phyloP scores from a whole-genome alignment of 2,113 vertebrate genomes.

The Aspiorhynchus laticeps region DNA sequence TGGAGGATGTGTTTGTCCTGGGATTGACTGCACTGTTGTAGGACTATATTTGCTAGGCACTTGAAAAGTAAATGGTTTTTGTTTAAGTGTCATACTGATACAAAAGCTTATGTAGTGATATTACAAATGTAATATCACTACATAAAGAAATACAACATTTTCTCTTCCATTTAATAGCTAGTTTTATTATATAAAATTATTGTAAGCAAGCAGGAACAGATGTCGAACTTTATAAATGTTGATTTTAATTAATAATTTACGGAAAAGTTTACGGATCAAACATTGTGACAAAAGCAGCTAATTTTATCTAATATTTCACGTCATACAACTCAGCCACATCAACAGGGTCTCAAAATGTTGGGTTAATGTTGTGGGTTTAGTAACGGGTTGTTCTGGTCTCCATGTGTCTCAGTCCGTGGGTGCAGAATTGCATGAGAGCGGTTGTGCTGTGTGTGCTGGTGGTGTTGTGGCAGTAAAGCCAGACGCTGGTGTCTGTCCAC shows the following conservation, averaged over 20 bases:
- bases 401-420: not conserved
- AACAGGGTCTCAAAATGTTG: not conserved
- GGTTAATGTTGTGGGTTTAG: not conserved
- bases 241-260: not conserved
- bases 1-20: conserved; percentile 9
- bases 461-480: conserved; percentile 48
- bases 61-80: not conserved
- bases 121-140: not conserved
- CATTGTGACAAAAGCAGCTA: not conserved
- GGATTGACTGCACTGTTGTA: not conserved
- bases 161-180: not conserved
- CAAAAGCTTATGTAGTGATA: too few relatives aligned
- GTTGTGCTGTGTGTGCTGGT: not conserved
- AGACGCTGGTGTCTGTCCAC: conserved; percentile 65
- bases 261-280: not conserved
- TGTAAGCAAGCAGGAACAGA: not conserved
- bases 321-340: not conserved
- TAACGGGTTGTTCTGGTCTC: not conserved
- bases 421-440: conserved; percentile 20
- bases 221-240: not conserved
- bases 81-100: not conserved
- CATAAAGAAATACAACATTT: not conserved
- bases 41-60: not conserved
- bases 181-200: not conserved
- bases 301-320: not conserved